These are phyloP conservation scores for Monarcha castaneiventris DNA, from an alignment of 2,113 vertebrate genomes.

Conservation along the genomic window DNA sequence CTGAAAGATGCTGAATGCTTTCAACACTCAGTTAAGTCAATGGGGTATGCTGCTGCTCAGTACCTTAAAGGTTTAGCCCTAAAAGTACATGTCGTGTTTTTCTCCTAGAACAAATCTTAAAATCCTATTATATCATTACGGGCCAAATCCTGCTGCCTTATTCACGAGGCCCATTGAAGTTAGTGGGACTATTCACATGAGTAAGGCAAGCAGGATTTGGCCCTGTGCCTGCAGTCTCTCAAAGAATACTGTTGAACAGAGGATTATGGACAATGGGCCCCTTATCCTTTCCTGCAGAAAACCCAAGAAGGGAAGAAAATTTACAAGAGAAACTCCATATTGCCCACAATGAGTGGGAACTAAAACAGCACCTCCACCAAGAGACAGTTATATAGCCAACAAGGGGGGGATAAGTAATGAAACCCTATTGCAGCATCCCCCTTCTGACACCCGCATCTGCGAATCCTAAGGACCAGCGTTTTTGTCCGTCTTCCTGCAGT, in stretches of 20 bases:
- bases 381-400: background rate
- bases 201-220: conserved; percentile 59
- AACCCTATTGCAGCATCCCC: background rate
- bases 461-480: background rate
- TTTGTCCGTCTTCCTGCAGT: background rate
- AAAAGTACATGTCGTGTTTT: conserved; percentile 58
- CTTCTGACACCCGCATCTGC: background rate
- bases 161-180: conserved; percentile 55
- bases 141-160: conserved; percentile 62
- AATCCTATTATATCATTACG: conserved; percentile 64
- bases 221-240: conserved; percentile 63
- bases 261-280: conserved; percentile 60
- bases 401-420: background rate
- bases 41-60: conserved; percentile 14
- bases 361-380: conserved; percentile 43
- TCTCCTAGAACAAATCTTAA: conserved; percentile 56
- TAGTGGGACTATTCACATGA: conserved; percentile 52
- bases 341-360: conserved; percentile 9
- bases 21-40: conserved; percentile 34
- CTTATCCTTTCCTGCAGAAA: conserved; percentile 58
- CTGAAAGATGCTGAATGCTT: conserved; percentile 49
- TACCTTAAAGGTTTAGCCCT: conserved; percentile 53
- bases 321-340: conserved; percentile 50
- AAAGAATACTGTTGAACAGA: conserved; percentile 71
- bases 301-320: conserved; percentile 50